Percentiles rank a stretch among this genome's conserved stretches.
Conservation (phyloP, 2,113 vertebrate genomes). For the Siniperca knerii region DNA sequence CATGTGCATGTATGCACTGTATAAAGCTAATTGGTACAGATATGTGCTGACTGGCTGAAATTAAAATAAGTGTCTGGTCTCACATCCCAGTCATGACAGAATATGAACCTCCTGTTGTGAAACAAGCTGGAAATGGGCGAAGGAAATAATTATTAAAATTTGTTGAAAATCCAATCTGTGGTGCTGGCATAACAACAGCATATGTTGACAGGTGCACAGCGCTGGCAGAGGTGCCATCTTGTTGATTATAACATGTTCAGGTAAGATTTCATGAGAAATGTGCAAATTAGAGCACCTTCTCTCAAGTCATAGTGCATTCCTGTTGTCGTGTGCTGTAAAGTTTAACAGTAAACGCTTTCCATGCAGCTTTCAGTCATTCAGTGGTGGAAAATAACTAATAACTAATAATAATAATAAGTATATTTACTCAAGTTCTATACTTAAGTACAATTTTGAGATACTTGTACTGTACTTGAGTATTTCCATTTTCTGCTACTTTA, state of each 20-base stretch:
- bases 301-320: not conserved
- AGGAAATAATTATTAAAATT: slow-evolving; percentile 19
- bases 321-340: not conserved
- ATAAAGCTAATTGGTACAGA: slow-evolving; percentile 40
- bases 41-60: slow-evolving; percentile 29
- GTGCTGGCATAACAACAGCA: slow-evolving; percentile 25
- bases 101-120: slow-evolving; percentile 51
- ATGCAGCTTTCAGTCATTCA: no score
- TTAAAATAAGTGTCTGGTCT: slow-evolving; percentile 38
- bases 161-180: slow-evolving; percentile 19
- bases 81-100: slow-evolving; percentile 36
- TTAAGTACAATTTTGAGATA: no score
- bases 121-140: slow-evolving; percentile 47
- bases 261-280: not conserved
- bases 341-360: not conserved
- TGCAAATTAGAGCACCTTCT: not conserved
- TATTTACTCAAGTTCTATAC: no score
- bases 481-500: no score
- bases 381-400: no score
- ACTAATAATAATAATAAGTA: no score
- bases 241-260: not conserved
- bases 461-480: no score
- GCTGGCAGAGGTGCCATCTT: not conserved
- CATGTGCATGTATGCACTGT: not conserved
- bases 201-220: slow-evolving; percentile 12